Evolutionary conservation across 2,888 invertebrate genomes (phyloP).

Genomic region (Megamerina dolium): DNA sequence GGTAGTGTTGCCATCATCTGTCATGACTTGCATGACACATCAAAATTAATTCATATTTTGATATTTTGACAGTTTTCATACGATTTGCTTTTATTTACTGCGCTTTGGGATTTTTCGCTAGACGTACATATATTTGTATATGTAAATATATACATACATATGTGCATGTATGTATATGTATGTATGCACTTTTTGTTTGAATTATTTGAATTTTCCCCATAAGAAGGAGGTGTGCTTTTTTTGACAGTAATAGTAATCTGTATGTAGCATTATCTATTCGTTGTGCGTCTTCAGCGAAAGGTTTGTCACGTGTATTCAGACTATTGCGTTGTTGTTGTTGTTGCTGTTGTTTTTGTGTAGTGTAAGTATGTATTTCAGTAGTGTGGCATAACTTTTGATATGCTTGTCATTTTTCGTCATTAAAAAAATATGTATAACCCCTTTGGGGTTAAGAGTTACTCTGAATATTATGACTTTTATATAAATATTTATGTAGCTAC

Average conservation of each 20-base stretch:
- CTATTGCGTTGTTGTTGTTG: not conserved
- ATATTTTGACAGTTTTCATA: constrained; percentile 18
- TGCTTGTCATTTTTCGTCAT: constrained; percentile 7
- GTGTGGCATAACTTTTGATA: not conserved
- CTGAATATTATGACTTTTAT: no score
- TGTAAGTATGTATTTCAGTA: not conserved
- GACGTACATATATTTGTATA: not conserved
- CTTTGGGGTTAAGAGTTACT: no score
- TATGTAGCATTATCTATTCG: not conserved
- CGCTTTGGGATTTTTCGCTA: not conserved
- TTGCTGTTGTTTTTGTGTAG: not conserved
- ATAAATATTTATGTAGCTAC: no score
- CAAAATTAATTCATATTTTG: constrained; percentile 19
- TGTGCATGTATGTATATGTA: not conserved
- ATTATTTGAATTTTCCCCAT: no score
- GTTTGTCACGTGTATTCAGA: no score
- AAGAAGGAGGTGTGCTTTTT: no score
- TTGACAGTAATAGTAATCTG: no score
- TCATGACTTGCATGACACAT: constrained; percentile 18
- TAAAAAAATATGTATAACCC: no score
- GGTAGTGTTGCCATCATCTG: constrained; percentile 11
- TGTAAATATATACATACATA: no score
- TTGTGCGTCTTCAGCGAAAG: not conserved
- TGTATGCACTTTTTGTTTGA: no score
- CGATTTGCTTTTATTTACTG: constrained; percentile 2